Conservation (phyloP, 2,797 vertebrate genomes). For the Oceanodroma leucorhoa region DNA sequence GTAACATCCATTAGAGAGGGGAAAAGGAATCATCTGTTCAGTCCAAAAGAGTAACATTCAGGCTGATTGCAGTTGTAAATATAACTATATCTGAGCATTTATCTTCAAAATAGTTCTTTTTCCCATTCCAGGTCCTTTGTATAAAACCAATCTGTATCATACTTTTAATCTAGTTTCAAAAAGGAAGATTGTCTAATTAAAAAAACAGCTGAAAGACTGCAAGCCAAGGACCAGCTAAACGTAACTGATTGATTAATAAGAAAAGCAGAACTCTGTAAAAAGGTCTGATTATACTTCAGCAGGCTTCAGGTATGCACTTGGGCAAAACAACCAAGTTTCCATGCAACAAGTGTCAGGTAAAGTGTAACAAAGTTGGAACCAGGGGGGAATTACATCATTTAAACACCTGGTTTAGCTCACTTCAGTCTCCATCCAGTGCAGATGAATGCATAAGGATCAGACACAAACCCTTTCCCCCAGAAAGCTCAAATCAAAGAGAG, state of each 20-base stretch:
- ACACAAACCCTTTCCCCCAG: not conserved
- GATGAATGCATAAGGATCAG: not conserved
- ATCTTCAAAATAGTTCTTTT: not conserved
- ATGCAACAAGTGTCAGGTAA: not conserved
- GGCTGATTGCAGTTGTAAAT: not conserved
- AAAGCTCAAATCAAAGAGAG: constrained; percentile 15
- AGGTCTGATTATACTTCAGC: not conserved
- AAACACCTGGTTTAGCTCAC: not conserved
- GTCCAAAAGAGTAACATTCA: not conserved
- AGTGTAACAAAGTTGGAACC: not conserved
- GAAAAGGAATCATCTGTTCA: not conserved
- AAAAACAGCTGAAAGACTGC: not conserved
- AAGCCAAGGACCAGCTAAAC: not conserved
- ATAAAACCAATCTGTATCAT: not conserved
- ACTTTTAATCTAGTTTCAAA: not conserved
- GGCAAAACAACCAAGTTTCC: not conserved
- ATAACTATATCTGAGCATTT: not conserved
- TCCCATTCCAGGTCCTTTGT: not conserved
- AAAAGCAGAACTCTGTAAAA: not conserved
- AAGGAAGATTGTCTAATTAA: not conserved
- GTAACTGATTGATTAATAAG: not conserved
- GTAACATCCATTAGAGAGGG: not conserved
- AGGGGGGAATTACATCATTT: not conserved
- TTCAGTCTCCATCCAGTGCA: not conserved
- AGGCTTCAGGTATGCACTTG: not conserved